Evolutionary conservation across 2,888 invertebrate genomes (phyloP).

Genomic region (Chrysina gloriosa): DNA sequence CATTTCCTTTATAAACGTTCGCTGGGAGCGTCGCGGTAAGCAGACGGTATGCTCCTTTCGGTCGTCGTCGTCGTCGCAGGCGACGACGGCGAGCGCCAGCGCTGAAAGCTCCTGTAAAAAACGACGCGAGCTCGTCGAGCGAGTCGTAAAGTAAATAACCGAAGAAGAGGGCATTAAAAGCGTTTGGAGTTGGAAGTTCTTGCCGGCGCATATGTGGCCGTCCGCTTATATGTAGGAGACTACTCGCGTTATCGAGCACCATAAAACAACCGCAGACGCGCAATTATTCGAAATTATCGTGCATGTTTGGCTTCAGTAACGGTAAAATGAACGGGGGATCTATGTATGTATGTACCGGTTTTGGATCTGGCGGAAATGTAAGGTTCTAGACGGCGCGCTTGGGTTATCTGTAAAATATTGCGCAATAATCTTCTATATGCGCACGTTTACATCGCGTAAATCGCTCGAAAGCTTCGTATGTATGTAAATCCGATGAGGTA

Average conservation of each 20-base stretch:
- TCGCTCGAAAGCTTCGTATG: too few relatives aligned
- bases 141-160: conserved; percentile 7
- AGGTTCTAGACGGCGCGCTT: too few relatives aligned
- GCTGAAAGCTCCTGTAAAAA: conserved; percentile 6
- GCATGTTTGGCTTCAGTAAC: conserved; percentile 8
- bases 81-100: neutral
- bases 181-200: neutral
- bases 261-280: conserved; percentile 2
- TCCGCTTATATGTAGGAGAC: too few relatives aligned
- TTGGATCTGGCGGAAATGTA: too few relatives aligned
- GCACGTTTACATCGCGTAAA: too few relatives aligned
- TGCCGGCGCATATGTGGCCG: neutral
- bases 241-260: conserved; percentile 1
- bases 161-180: neutral
- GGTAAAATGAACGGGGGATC: too few relatives aligned
- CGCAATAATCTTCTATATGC: too few relatives aligned
- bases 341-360: too few relatives aligned
- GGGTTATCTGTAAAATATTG: too few relatives aligned
- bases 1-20: conserved; percentile 32
- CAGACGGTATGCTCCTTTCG: neutral
- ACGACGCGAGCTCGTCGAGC: conserved; percentile 1
- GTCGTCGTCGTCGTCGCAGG: neutral
- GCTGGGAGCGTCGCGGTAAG: neutral
- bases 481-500: too few relatives aligned
- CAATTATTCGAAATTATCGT: neutral